Base-by-base conservation (phyloP, 1,140 invertebrate genomes). In the Scylla paramamosain region DNA sequence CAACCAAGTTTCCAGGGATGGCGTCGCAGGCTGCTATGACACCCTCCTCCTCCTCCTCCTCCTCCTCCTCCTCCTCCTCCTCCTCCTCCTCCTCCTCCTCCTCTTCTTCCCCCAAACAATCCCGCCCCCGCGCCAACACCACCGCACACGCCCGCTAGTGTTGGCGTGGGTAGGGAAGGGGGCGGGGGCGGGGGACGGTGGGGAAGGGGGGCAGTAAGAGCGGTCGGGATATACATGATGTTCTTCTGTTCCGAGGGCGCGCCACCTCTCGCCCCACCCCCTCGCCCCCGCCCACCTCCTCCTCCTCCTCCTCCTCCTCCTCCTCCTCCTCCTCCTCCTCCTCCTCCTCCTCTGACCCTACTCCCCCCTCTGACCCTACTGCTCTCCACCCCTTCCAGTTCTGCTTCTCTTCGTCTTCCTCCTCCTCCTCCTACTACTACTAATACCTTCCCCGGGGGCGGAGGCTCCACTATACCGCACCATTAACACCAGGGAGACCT, bases 191-290 rank as follows among this genome's bases (percentile, higher is more conserved):
- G 31, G 84, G 14, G 31, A 28, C 4, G 84, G 84, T 29, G 3
- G 29, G 4, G 28, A 20, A 84, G 31, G 29, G 14, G 84, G 84
- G 52, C 16, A 8, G 32, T 77, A 77, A 20, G 32, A 91, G 90
- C 28, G 90, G 14, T 29, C 52, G 59, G 59, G 46, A 32, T 91
- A 77, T 91, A 91, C 90, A 91, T 32, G 52, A 91, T 91, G 90
- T 67, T 91, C 90, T 77, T 91, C 52, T 77, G 48, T 77, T 31
- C 52, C n/a, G 29, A 31, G 52, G 46, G 25, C 90, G 29, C 52
- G 29, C 90, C 52, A 52, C 52, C 90, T 87, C 31, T 32, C 31
- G 14, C 31, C 31, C 84, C 16, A 7, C 46, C 28, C 46, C 52
- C 25, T n/a, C 52, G 8, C 90, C 29, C 32, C 52, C 90, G 48